These are phyloP conservation scores for Amphibalanus amphitrite DNA, from an alignment of 1,140 invertebrate genomes.

Conservation along the genomic window DNA sequence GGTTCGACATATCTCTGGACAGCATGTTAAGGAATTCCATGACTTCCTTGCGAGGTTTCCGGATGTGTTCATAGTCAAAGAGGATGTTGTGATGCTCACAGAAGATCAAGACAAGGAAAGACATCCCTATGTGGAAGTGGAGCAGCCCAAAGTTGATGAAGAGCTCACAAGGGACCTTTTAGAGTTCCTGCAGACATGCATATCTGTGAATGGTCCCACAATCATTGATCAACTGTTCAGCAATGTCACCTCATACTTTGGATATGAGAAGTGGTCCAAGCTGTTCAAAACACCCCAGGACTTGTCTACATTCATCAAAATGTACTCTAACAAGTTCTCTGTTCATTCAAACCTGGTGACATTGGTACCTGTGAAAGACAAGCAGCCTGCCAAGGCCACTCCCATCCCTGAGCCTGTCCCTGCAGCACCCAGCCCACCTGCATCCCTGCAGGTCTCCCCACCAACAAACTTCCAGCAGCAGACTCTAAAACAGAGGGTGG, in stretches of 20 bases:
- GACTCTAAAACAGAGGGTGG: slow-evolving; percentile 67
- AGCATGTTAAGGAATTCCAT: slow-evolving; percentile 83
- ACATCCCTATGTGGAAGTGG: slow-evolving; percentile 18
- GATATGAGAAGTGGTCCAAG: slow-evolving; percentile 38
- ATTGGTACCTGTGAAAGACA: slow-evolving; percentile 25
- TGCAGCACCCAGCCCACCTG: neutral
- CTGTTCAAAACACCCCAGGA: slow-evolving; percentile 74
- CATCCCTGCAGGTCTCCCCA: neutral
- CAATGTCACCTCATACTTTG: slow-evolving; percentile 45
- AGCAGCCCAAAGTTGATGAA: slow-evolving; percentile 44
- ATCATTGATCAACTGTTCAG: slow-evolving; percentile 61
- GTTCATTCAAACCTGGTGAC: slow-evolving; percentile 73
- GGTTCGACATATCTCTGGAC: slow-evolving; percentile 80
- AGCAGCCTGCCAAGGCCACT: neutral
- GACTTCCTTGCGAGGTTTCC: slow-evolving; percentile 73
- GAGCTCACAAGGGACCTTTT: slow-evolving; percentile 53
- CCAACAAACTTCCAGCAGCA: slow-evolving; percentile 31
- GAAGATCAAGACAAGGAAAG: slow-evolving; percentile 16
- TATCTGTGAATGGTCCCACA: slow-evolving; percentile 47
- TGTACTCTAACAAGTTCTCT: slow-evolving; percentile 67
- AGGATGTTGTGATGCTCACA: slow-evolving; percentile 57
- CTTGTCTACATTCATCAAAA: slow-evolving; percentile 65
- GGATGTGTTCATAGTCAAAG: slow-evolving; percentile 68
- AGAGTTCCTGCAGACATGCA: slow-evolving; percentile 55
- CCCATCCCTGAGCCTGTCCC: slow-evolving; percentile 1